Percentiles rank a stretch among this genome's conserved stretches.
Conservation (phyloP, 1,140 invertebrate genomes). For the Plectrocnemia conspersa region DNA sequence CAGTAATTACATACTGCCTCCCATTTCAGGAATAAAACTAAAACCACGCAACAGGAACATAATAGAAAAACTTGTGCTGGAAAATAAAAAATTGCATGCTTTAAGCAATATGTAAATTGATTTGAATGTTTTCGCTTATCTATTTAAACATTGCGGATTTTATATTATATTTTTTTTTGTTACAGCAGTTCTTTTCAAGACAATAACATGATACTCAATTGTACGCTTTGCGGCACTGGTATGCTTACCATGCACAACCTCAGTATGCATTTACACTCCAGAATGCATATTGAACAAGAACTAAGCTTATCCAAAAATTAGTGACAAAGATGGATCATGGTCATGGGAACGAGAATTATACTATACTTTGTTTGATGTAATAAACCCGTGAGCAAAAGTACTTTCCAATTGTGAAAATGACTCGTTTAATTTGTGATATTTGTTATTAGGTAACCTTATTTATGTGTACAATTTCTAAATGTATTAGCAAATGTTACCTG, state of each 20-base stretch:
- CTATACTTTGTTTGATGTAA: too few relatives aligned
- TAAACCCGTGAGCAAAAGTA: too few relatives aligned
- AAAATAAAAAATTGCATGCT: constrained; percentile 39
- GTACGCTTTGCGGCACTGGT: constrained; percentile 42
- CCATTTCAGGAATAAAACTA: not conserved
- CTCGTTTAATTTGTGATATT: too few relatives aligned
- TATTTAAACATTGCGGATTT: too few relatives aligned
- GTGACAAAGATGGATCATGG: too few relatives aligned
- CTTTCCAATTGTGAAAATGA: too few relatives aligned
- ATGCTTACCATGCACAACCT: constrained; percentile 41
- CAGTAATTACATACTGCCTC: not conserved
- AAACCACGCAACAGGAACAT: constrained; percentile 40
- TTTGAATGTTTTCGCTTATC: constrained; percentile 15
- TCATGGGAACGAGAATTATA: too few relatives aligned
- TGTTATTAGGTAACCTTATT: too few relatives aligned
- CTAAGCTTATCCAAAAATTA: constrained; percentile 8
- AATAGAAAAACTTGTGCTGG: constrained; percentile 39
- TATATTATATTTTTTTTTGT: constrained; percentile 35
- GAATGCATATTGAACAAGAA: constrained; percentile 20
- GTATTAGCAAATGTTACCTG: too few relatives aligned
- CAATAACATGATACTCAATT: constrained; percentile 29
- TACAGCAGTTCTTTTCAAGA: constrained; percentile 17
- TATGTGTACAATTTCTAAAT: too few relatives aligned
- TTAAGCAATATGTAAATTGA: constrained; percentile 39
- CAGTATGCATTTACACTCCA: constrained; percentile 35